Evolutionary conservation across 2,888 invertebrate species (phyloP).

Genomic region (Xanthorhoe spadicearia): DNA sequence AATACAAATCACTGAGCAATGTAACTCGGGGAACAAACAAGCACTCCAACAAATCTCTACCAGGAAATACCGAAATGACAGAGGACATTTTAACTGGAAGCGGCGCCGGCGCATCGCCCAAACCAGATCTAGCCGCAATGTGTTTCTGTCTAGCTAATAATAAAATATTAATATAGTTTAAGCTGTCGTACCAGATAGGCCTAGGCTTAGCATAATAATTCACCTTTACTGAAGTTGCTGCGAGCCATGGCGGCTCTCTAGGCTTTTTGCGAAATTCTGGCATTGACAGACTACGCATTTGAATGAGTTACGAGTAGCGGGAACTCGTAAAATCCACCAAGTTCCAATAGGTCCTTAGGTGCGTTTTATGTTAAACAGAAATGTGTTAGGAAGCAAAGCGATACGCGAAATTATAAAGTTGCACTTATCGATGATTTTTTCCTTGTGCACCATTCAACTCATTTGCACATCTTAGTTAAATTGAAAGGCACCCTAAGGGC

Average conservation of each 20-base stretch:
- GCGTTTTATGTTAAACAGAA: neutral
- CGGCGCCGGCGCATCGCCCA: conserved; percentile 49
- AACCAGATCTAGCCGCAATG: conserved; percentile 40
- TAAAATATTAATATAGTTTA: conserved; percentile 24
- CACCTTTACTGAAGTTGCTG: conserved; percentile 9
- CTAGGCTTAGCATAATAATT: conserved; percentile 17
- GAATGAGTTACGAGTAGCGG: conserved; percentile 9
- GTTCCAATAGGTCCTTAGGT: neutral
- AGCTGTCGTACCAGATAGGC: conserved; percentile 15
- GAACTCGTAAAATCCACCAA: conserved; percentile 11
- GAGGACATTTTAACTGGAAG: conserved; percentile 53
- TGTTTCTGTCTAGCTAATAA: conserved; percentile 29
- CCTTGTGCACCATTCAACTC: too few relatives aligned
- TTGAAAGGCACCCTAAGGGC: too few relatives aligned
- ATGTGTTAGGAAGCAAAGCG: neutral
- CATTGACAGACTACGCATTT: conserved; percentile 4
- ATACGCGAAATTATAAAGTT: neutral
- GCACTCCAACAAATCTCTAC: conserved; percentile 52
- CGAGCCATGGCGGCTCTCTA: neutral
- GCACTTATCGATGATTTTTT: neutral
- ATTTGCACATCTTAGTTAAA: too few relatives aligned
- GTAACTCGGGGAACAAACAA: conserved; percentile 44
- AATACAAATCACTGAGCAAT: conserved; percentile 19
- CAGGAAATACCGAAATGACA: conserved; percentile 59
- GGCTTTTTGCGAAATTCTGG: conserved; percentile 14